Evolutionary conservation across 2,888 invertebrate species (phyloP).

Genomic region (Portevinia maculata): DNA sequence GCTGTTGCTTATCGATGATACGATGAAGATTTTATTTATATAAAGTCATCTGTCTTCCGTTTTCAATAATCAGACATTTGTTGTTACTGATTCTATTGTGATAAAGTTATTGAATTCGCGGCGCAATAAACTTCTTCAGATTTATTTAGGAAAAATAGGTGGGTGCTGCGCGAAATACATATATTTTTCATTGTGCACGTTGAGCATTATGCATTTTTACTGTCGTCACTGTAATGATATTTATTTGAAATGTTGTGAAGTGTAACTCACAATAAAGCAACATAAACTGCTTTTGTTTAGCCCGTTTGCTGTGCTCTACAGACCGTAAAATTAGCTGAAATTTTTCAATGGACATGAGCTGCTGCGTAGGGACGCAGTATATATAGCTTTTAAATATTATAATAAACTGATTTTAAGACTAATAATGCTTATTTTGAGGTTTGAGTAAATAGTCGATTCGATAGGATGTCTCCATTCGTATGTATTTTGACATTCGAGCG

Average conservation of each 20-base stretch:
- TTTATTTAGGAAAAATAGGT: conserved; percentile 29
- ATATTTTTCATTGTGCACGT: conserved; percentile 18
- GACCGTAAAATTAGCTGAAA: conserved; percentile 59
- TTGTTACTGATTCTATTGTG: conserved; percentile 39
- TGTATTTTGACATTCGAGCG: no score
- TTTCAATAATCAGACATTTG: conserved; percentile 29
- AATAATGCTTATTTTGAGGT: no score
- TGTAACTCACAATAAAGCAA: conserved; percentile 44
- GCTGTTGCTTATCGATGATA: conserved; percentile 12
- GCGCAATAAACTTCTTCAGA: conserved; percentile 33
- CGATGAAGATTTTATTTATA: neutral
- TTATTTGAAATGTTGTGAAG: conserved; percentile 30
- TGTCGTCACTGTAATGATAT: neutral
- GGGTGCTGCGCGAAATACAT: conserved; percentile 9
- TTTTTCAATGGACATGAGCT: conserved; percentile 16
- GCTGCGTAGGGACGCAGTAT: neutral
- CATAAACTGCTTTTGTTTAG: conserved; percentile 34
- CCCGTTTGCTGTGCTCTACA: conserved; percentile 32
- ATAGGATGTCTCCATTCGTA: no score
- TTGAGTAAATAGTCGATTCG: no score
- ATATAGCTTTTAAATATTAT: neutral
- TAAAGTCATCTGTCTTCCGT: no score
- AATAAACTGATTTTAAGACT: neutral
- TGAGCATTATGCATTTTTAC: conserved; percentile 12
- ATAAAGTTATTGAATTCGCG: conserved; percentile 32